Percentiles rank a stretch among this genome's conserved stretches.
These are phyloP conservation scores for Phthorimaea operculella DNA, from an alignment of 1,140 invertebrate genomes.

Conservation along the genomic window DNA sequence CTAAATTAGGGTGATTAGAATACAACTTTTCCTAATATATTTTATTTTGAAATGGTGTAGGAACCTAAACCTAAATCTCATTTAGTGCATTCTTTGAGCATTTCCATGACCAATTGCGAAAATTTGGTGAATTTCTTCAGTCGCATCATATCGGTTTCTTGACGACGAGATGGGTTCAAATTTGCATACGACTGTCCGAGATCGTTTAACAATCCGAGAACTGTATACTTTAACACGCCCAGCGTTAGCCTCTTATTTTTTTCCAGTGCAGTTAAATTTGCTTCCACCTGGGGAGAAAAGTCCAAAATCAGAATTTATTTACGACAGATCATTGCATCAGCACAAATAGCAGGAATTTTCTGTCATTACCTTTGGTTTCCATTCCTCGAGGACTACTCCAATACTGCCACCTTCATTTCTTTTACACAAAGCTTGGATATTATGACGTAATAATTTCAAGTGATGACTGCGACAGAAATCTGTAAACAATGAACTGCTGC, in stretches of 20 bases:
- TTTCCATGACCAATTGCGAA: background rate
- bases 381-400: constrained; percentile 30
- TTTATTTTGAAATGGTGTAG: too few relatives aligned
- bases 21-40: too few relatives aligned
- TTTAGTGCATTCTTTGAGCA: background rate
- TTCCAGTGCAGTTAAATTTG: background rate
- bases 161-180: background rate
- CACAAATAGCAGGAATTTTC: too few relatives aligned
- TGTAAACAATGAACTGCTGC: constrained; percentile 11
- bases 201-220: background rate
- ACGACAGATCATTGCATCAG: too few relatives aligned
- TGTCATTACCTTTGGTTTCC: constrained; percentile 23
- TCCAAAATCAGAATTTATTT: too few relatives aligned
- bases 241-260: background rate
- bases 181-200: background rate
- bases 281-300: background rate
- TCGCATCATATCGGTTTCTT: background rate
- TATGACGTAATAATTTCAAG: constrained; percentile 29
- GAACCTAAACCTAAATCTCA: too few relatives aligned
- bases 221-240: background rate
- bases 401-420: constrained; percentile 30
- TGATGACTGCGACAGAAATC: constrained; percentile 47
- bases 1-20: too few relatives aligned
- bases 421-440: constrained; percentile 24
- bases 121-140: background rate